phyloP scores from a whole-genome alignment of 1,140 invertebrate genomes.

The Metaphire vulgaris region DNA sequence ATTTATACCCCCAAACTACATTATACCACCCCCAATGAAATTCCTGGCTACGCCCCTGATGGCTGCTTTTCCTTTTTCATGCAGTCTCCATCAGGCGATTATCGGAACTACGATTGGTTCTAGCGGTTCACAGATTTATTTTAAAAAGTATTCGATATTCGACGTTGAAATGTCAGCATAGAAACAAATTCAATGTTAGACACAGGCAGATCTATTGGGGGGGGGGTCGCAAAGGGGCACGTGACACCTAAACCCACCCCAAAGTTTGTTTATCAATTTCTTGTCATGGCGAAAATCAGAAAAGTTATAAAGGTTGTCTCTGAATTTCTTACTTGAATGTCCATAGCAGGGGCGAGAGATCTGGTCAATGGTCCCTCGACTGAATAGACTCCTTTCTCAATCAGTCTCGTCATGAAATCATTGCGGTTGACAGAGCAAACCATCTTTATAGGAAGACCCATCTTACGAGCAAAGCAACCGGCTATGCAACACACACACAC shows the following conservation, averaged over 20 bases:
- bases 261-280: not conserved
- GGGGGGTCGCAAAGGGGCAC: too few relatives aligned
- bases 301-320: not conserved
- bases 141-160: too few relatives aligned
- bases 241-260: not conserved
- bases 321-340: constrained; percentile 48
- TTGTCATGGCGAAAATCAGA: not conserved
- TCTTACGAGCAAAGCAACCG: constrained; percentile 47
- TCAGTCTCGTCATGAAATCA: constrained; percentile 44
- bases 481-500: too few relatives aligned
- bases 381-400: constrained; percentile 42
- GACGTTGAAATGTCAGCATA: too few relatives aligned
- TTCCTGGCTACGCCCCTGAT: too few relatives aligned
- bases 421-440: constrained; percentile 52
- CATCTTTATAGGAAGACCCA: constrained; percentile 52
- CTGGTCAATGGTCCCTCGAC: constrained; percentile 34
- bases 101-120: too few relatives aligned
- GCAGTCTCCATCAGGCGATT: too few relatives aligned
- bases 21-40: too few relatives aligned
- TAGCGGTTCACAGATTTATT: too few relatives aligned
- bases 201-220: not conserved
- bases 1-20: too few relatives aligned
- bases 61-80: too few relatives aligned
- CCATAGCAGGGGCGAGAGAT: constrained; percentile 54
- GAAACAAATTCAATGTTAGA: not conserved